phyloP scores from a whole-genome alignment of 2,797 vertebrate species.

The Gobionotothen gibberifrons region DNA sequence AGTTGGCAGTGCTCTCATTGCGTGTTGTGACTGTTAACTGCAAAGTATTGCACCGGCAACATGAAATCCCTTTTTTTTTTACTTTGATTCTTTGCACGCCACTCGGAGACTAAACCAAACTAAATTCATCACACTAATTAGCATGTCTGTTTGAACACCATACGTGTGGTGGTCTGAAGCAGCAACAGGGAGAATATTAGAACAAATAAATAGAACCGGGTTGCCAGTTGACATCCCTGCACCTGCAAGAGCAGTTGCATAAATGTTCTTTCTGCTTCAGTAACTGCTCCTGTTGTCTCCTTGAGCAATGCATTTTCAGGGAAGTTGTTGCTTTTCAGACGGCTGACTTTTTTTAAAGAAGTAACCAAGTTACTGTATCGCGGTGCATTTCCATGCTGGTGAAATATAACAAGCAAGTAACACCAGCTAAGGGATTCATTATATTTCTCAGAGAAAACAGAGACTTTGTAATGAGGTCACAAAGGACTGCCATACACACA shows the following conservation, averaged over 20 bases:
- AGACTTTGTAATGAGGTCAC: conserved; percentile 19
- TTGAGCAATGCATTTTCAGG: neutral
- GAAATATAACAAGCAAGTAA: conserved; percentile 10
- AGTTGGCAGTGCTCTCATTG: conserved; percentile 24
- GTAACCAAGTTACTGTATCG: neutral
- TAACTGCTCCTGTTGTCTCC: conserved; percentile 3
- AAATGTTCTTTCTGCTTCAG: conserved; percentile 11
- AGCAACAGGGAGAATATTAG: neutral
- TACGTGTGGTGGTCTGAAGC: conserved; percentile 25
- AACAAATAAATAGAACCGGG: conserved; percentile 8
- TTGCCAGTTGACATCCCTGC: conserved; percentile 18
- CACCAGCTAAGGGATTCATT: neutral
- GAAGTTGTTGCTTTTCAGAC: neutral
- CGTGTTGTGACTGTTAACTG: conserved; percentile 6
- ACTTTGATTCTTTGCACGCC: neutral
- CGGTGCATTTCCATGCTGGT: neutral
- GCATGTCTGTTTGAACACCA: conserved; percentile 27
- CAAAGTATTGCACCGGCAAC: neutral
- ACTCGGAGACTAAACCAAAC: conserved; percentile 10
- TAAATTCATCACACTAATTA: conserved; percentile 50
- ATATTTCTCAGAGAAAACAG: conserved; percentile 7
- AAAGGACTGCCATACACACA: conserved; percentile 1
- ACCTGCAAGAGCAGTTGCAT: conserved; percentile 19
- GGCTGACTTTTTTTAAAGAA: conserved; percentile 4
- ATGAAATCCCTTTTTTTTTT: conserved; percentile 6